Evolutionary conservation across 1,140 invertebrate species (phyloP).

Genomic region (Apis cerana): DNA sequence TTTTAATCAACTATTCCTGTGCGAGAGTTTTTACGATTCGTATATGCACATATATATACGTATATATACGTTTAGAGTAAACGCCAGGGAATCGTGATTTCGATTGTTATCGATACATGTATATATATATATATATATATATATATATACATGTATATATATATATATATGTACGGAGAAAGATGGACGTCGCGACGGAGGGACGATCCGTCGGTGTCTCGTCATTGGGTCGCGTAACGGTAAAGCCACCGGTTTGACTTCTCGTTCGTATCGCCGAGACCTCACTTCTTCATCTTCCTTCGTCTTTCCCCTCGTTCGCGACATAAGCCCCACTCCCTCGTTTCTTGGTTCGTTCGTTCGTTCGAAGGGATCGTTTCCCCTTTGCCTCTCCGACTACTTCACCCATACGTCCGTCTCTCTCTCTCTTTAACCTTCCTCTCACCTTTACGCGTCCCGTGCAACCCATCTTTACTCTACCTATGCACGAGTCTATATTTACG

Average conservation of each 20-base stretch:
- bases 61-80: neutral
- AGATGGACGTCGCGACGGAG: slow-evolving; percentile 33
- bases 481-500: slow-evolving; percentile 47
- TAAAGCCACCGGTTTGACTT: slow-evolving; percentile 68
- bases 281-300: neutral
- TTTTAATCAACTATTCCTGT: neutral
- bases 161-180: neutral
- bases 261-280: slow-evolving; percentile 56
- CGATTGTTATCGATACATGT: neutral
- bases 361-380: slow-evolving; percentile 1
- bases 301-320: slow-evolving; percentile 21
- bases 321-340: too few relatives aligned
- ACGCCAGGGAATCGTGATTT: neutral
- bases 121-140: too few relatives aligned
- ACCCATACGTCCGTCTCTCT: neutral
- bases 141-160: neutral
- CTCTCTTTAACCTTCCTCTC: slow-evolving; percentile 30
- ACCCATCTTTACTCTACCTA: slow-evolving; percentile 31
- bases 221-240: slow-evolving; percentile 79
- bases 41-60: too few relatives aligned
- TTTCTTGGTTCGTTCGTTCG: neutral
- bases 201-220: slow-evolving; percentile 61
- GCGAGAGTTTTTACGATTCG: neutral
- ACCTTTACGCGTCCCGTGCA: neutral
- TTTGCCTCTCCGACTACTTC: neutral